A percentile compares a stretch with the other conserved stretches of the same genome.
These are phyloP conservation scores for zebrafish (Danio rerio) DNA, from an alignment of 2,113 vertebrate species.

Conservation along the genomic window GRCz12tu NC_133190.1:20248001-20248500, in stretches of 20 bases:
- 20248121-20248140: not conserved
- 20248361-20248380: not conserved
- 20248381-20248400: not conserved
- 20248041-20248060: no score
- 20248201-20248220: not conserved
- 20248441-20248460: not conserved
- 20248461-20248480: not conserved
- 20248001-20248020: not conserved
- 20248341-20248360: not conserved
- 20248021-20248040: not conserved
- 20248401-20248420: not conserved
- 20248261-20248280: not conserved
- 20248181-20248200: not conserved
- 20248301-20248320: not conserved
- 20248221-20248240: not conserved
- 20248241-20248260: not conserved
- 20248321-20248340: not conserved
- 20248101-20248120: not conserved
- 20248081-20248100: no score
- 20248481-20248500: not conserved
- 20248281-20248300: not conserved
- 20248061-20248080: not conserved
- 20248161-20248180: not conserved
- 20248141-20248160: not conserved
- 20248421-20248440: not conserved